Evolutionary conservation across 2,797 vertebrate species (phyloP), one percentile per base, ranked within the genome.

Genomic region (Tympanoctomys barrerae): DNA sequence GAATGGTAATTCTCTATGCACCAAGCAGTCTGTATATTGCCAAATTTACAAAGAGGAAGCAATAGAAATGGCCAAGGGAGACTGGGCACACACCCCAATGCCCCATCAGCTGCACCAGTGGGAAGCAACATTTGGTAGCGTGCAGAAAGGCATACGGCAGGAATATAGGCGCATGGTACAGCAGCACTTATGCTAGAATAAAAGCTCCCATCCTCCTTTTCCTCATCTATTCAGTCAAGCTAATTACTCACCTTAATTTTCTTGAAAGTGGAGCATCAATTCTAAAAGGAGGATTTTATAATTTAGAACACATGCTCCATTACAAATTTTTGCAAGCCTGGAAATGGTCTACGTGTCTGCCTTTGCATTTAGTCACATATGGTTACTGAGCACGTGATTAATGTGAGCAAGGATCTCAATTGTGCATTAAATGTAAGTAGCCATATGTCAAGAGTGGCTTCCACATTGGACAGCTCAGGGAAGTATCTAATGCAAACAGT

Each of bases 1-100:
- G 83, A 79, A 64, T 62, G 88, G 71, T 91, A 39, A 91, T 94
- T 90, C 94, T 71, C 87, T 96, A 26, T 19, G 59, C 11, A 22
- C 75, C 24, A 84, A 84, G 73, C 7, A 80, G 77, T 57, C 54
- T 57, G 16, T 36, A 66, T 46, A 59, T 22, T 77, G 71, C 87
- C 78, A 84, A 66, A 57, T 88, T 86, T 62, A 59, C 83, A 57
- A 75, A 85, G 52, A 79, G 16, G 62, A 87, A 77, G 33, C 39
- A 0, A 12, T 77, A 66, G 66, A 71, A 83, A 31, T 6, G 57
- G n/a, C 21, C 4, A 36, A 14, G 70, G 39, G 21, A 71, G n/a
- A 0, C 31, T 59, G 24, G 12, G 42, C 28, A 2, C 21, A 66
- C 7, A 64, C 2, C 13, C 68, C 2, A 13, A 3, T n/a, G 39